Evolutionary conservation across 2,113 vertebrate species (phyloP).

Genomic region (Mixornis gularis): DNA sequence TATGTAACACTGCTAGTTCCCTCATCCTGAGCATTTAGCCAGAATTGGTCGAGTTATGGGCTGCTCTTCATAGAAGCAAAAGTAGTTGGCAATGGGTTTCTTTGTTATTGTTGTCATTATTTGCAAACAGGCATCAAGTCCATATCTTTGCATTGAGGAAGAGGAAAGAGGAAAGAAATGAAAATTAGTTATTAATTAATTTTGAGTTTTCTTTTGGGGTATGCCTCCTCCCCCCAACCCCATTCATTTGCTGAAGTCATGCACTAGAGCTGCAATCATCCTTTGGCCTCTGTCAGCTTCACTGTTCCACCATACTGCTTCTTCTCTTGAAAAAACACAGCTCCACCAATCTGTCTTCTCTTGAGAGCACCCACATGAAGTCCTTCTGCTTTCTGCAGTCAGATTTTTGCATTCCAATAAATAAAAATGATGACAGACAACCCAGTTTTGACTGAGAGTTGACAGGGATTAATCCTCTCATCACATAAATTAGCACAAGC

Average conservation of each 20-base stretch:
- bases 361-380: not conserved
- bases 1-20: not conserved
- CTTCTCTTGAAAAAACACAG: not conserved
- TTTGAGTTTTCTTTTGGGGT: not conserved
- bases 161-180: not conserved
- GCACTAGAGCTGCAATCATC: not conserved
- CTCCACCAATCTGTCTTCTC: not conserved
- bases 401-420: not conserved
- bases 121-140: not conserved
- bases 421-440: not conserved
- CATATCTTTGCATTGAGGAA: not conserved
- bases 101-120: not conserved
- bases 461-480: not conserved
- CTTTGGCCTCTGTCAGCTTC: not conserved
- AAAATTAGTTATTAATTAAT: not conserved
- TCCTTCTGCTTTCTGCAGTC: not conserved
- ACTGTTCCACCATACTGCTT: not conserved
- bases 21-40: not conserved
- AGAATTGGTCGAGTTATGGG: not conserved
- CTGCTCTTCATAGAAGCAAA: not conserved
- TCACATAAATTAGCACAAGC: not conserved
- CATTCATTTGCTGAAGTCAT: not conserved
- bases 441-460: not conserved
- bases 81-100: not conserved
- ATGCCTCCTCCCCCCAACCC: fast-evolving